Conservation (phyloP, 2,888 invertebrate species). For the Parapristionchus giblindavisi region DNA sequence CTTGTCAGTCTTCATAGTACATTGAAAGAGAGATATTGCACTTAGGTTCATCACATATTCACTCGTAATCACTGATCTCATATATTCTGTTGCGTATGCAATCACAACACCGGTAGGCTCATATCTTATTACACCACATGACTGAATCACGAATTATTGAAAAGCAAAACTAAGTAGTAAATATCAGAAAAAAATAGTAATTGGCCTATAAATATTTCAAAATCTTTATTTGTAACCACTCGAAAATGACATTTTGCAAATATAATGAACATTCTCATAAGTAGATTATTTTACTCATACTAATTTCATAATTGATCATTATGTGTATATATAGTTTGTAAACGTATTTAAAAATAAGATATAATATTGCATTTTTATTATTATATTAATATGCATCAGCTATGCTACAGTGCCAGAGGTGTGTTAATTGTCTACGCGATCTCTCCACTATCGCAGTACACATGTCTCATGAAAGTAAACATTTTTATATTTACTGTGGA, state of each 20-base stretch:
- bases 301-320: background rate
- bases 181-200: background rate
- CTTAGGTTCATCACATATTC: conserved; percentile 20
- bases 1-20: no score
- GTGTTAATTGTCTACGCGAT: conserved; percentile 5
- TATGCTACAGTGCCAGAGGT: background rate
- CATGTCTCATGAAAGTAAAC: background rate
- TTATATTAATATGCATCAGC: background rate
- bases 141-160: no score
- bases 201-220: background rate
- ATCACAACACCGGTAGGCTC: background rate
- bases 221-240: background rate
- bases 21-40: no score
- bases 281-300: background rate
- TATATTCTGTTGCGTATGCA: conserved; percentile 6
- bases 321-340: background rate
- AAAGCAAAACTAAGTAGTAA: no score
- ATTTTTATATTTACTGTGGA: background rate
- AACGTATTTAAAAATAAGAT: background rate
- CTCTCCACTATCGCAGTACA: conserved; percentile 13
- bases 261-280: background rate
- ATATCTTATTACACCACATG: no score
- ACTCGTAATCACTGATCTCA: conserved; percentile 6
- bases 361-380: background rate
- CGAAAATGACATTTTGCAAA: background rate